A percentile compares a stretch with the other conserved stretches of the same genome.
These are phyloP conservation scores for Dolomedes plantarius DNA, from an alignment of 2,888 invertebrate genomes.

Conservation along the genomic window DNA sequence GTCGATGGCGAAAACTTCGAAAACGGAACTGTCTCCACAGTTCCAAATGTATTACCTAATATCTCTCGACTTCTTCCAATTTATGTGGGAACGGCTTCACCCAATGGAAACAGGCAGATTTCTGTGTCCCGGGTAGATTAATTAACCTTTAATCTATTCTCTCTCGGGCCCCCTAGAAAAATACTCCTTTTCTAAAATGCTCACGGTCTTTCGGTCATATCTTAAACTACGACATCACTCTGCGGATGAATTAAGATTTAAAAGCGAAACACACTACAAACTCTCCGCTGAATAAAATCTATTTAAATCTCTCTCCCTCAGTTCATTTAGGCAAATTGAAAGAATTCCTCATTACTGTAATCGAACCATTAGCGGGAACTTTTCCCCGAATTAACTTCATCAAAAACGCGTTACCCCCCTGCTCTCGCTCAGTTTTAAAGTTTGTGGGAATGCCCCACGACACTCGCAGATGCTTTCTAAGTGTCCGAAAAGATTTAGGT, in stretches of 20 bases:
- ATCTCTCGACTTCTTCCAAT: conserved; percentile 5
- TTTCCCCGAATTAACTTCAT: conserved; percentile 68
- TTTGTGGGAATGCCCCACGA: conserved; percentile 62
- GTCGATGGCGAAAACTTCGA: no score
- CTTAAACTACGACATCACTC: conserved; percentile 14
- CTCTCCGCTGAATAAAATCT: conserved; percentile 34
- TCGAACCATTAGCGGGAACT: conserved; percentile 69
- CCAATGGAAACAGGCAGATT: neutral
- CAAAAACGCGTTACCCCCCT: conserved; percentile 58
- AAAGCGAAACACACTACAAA: conserved; percentile 10
- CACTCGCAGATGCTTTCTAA: conserved; percentile 49
- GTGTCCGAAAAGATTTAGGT: conserved; percentile 20
- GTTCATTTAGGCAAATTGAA: conserved; percentile 68
- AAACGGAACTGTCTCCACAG: neutral
- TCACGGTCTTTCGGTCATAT: conserved; percentile 1
- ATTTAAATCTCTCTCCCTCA: conserved; percentile 50
- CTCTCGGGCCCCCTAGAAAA: neutral
- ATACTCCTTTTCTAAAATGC: neutral
- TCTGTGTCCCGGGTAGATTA: neutral
- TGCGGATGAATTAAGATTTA: conserved; percentile 6
- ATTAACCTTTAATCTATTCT: conserved; percentile 14
- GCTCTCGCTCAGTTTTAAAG: conserved; percentile 35
- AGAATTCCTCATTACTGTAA: conserved; percentile 70
- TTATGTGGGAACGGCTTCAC: neutral
- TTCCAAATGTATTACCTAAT: neutral